Percentiles rank a stretch among this genome's conserved stretches.
Evolutionary conservation across 2,797 vertebrate genomes (phyloP).

Genomic region (Cirrhinus molitorella): DNA sequence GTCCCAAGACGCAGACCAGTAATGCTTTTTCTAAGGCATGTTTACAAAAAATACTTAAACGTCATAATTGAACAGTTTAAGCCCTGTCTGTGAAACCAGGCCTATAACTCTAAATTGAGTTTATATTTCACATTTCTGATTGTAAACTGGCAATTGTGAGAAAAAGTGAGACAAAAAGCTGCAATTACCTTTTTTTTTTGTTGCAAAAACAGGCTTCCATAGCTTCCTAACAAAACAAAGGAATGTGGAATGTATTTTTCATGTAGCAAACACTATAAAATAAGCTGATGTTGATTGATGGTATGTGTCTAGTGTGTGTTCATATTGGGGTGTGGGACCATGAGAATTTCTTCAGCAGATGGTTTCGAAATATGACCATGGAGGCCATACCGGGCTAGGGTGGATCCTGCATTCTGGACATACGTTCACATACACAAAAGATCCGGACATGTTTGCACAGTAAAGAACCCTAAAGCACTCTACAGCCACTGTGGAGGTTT

Average conservation of each 20-base stretch:
- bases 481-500: background rate
- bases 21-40: too few species aligned
- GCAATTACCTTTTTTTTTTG: background rate
- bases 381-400: constrained; percentile 8
- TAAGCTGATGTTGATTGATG: background rate
- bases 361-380: constrained; percentile 29
- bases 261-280: background rate
- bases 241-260: background rate
- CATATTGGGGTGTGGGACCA: constrained; percentile 1
- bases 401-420: constrained; percentile 26
- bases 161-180: background rate
- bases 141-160: background rate
- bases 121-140: too few species aligned
- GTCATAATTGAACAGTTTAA: too few species aligned
- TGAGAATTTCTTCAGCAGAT: constrained; percentile 29
- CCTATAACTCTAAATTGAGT: too few species aligned
- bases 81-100: too few species aligned
- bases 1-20: too few species aligned
- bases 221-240: background rate
- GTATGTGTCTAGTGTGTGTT: background rate
- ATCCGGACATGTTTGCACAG: background rate
- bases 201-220: background rate
- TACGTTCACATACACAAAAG: background rate
- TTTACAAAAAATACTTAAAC: too few species aligned
- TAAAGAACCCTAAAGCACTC: background rate